These are phyloP conservation scores for Napeogenes inachia DNA, from an alignment of 2,888 invertebrate genomes.

Conservation along the genomic window DNA sequence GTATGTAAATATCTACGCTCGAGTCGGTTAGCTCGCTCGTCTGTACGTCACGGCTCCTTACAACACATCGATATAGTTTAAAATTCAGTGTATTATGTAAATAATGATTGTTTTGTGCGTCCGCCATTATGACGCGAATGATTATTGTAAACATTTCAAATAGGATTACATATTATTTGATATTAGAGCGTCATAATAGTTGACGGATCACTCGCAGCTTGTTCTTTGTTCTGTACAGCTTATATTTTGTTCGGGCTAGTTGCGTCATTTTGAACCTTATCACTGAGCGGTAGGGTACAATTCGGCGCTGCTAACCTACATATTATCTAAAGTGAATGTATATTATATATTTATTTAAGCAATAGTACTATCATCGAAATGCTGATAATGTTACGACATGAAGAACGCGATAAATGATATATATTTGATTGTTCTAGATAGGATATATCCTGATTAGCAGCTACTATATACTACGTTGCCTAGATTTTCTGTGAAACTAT, in stretches of 20 bases:
- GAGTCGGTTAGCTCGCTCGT: constrained; percentile 25
- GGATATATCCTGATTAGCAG: constrained; percentile 26
- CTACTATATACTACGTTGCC: constrained; percentile 26
- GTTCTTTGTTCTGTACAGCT: constrained; percentile 11
- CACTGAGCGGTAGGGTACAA: constrained; percentile 1
- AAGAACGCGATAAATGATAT: constrained; percentile 19
- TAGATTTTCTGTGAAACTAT: constrained; percentile 26
- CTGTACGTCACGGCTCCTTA: constrained; percentile 12
- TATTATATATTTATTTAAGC: constrained; percentile 28
- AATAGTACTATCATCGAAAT: constrained; percentile 30
- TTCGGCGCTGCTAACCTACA: not conserved
- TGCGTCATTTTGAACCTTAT: constrained; percentile 6
- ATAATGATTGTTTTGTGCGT: constrained; percentile 16
- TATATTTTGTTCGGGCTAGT: not conserved
- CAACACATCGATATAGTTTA: constrained; percentile 22
- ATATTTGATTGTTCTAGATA: constrained; percentile 25
- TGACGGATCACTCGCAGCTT: constrained; percentile 12
- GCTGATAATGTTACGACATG: constrained; percentile 16
- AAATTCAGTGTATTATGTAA: constrained; percentile 18
- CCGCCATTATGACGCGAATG: constrained; percentile 6
- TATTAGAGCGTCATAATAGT: not conserved
- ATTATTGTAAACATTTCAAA: not conserved
- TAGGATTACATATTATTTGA: not conserved
- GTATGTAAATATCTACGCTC: constrained; percentile 31
- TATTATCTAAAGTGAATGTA: constrained; percentile 9